Evolutionary conservation across 2,888 invertebrate genomes (phyloP), one percentile per base, ranked within the genome.

Genomic region (Diarsia mendica): DNA sequence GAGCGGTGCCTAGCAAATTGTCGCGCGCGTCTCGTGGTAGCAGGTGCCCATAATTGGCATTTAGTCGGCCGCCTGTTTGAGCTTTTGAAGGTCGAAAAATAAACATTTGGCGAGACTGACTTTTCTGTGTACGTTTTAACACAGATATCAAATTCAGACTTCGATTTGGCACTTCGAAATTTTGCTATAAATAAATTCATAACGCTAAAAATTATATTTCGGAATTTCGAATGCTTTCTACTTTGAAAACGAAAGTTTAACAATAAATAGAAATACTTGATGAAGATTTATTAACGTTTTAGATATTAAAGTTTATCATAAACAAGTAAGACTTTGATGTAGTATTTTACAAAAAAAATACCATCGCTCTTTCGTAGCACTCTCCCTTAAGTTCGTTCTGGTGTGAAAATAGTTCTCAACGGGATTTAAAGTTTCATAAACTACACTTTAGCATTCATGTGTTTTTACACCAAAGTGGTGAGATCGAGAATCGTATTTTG

Each of bases 41-140:
- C 96, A 96, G 96, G 95, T 96, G 96, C 89, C 88, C 89, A 93
- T 94, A 91, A 96, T 95, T 94, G 92, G 90, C 90, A 89, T 93
- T 93, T 91, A 92, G 91, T 90, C 92, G 91, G 92, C 90, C 90
- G 91, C 86, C 92, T 89, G 92, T 92, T 93, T 94, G 92, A 95
- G 95, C 94, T 95, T 94, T 94, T 94, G 94, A 96, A 96, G 95
- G 96, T 96, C 94, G 92, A 95, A 94, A 95, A 95, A 92, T 92
- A 93, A 89, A 88, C 91, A 88, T 88, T 90, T 84, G 85, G 79
- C 84, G 85, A 77, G 87, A 85, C 87, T 79, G 77, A 75, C n/a
- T 72, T 79, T 70, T 75, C 75, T 77, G 75, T 77, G 46, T 55
- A 75, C 58, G 72, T 78, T 78, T 78, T 70, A 80, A 78, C 66